phyloP scores from a whole-genome alignment of 2,888 invertebrate genomes.

The Apamea crenata region DNA sequence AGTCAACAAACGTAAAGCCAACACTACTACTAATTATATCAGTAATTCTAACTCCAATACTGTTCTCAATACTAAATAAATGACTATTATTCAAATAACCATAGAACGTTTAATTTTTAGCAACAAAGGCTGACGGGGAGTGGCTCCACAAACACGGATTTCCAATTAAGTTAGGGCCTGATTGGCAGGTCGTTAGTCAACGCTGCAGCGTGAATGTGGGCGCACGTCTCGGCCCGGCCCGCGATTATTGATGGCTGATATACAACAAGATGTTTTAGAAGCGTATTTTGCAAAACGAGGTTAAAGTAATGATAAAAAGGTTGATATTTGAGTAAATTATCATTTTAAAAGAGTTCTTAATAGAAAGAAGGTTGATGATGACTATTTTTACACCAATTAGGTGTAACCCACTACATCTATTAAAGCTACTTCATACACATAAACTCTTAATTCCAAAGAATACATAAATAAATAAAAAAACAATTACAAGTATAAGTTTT shows the following conservation, averaged over 20 bases:
- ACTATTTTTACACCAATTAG: neutral
- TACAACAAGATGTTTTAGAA: slow-evolving; percentile 62
- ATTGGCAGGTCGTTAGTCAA: slow-evolving; percentile 91
- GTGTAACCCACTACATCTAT: no score
- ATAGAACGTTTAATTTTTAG: slow-evolving; percentile 85
- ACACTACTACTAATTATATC: neutral
- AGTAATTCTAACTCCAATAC: slow-evolving; percentile 15
- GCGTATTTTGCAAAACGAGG: slow-evolving; percentile 51
- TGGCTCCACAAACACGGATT: slow-evolving; percentile 89
- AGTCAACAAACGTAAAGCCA: neutral
- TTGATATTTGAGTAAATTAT: neutral
- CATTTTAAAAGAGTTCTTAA: neutral
- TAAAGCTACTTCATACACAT: neutral
- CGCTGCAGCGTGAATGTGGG: slow-evolving; percentile 85
- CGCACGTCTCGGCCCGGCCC: slow-evolving; percentile 70
- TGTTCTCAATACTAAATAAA: slow-evolving; percentile 41
- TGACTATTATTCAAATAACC: slow-evolving; percentile 64
- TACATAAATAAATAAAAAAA: neutral
- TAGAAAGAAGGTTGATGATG: neutral
- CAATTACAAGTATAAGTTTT: neutral
- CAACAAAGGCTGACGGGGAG: slow-evolving; percentile 85
- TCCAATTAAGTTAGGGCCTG: slow-evolving; percentile 90
- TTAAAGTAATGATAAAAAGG: slow-evolving; percentile 18
- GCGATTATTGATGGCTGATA: slow-evolving; percentile 76
- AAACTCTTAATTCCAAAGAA: neutral